Percentiles rank a stretch among this genome's conserved stretches.
phyloP scores from a whole-genome alignment of 2,113 vertebrate genomes.

The Pycnonotus jocosus region DNA sequence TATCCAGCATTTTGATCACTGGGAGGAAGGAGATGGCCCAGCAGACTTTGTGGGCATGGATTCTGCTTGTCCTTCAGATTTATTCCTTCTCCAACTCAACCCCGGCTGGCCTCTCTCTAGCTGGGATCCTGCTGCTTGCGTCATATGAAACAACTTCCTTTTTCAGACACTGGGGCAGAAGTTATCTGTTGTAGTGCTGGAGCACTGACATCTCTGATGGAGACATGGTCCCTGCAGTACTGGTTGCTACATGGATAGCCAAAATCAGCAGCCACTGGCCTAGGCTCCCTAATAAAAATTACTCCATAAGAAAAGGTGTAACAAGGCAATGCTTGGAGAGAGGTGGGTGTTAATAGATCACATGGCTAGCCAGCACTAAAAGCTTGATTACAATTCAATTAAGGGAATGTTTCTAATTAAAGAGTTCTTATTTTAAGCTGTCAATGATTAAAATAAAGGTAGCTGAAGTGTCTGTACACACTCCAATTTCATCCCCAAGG shows the following conservation, averaged over 20 bases:
- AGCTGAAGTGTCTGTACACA: neutral
- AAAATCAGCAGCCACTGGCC: neutral
- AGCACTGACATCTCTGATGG: neutral
- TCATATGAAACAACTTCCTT: neutral
- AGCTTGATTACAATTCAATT: constrained; percentile 62
- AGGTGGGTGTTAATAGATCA: constrained; percentile 50
- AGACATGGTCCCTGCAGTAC: neutral
- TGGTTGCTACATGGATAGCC: neutral
- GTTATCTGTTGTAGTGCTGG: neutral
- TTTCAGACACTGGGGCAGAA: neutral
- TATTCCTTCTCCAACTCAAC: neutral
- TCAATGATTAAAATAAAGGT: constrained; percentile 62
- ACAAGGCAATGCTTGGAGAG: constrained; percentile 13
- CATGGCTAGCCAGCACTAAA: constrained; percentile 6
- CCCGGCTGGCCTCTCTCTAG: neutral
- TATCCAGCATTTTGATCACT: neutral
- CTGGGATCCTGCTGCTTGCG: neutral
- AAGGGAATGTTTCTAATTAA: constrained; percentile 52
- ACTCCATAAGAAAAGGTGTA: neutral
- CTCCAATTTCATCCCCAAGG: neutral
- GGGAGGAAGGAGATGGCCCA: neutral
- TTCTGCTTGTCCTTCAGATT: neutral
- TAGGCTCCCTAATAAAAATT: neutral
- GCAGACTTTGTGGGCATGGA: neutral
- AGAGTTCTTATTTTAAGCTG: constrained; percentile 57